Evolutionary conservation across 2,888 invertebrate genomes (phyloP).

Genomic region (Caenorhabditis afra): DNA sequence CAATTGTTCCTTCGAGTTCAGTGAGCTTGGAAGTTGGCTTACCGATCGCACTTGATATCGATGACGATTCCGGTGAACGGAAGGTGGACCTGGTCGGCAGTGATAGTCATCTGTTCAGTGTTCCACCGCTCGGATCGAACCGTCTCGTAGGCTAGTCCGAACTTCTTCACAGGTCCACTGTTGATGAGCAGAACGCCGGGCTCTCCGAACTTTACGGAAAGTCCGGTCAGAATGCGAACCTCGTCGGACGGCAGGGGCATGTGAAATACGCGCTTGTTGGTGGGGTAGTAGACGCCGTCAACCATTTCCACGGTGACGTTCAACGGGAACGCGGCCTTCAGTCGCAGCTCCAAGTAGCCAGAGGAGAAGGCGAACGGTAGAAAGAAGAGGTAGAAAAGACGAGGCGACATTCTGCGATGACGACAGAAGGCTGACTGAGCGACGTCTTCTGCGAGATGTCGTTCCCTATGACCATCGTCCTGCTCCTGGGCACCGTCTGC

Average conservation of each 20-base stretch:
- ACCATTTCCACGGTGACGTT: slow-evolving; percentile 15
- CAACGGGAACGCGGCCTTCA: slow-evolving; percentile 10
- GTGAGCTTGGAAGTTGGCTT: background rate
- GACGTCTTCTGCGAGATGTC: too few relatives aligned
- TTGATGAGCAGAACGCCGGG: slow-evolving; percentile 10
- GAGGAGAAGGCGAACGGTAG: background rate
- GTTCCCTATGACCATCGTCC: too few relatives aligned
- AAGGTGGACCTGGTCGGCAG: background rate
- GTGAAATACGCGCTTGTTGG: slow-evolving; percentile 2
- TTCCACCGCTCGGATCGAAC: slow-evolving; percentile 13
- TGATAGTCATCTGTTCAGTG: background rate
- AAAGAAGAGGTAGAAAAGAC: background rate
- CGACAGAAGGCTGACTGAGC: too few relatives aligned
- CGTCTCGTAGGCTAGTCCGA: background rate
- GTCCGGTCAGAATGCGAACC: background rate
- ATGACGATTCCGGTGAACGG: slow-evolving; percentile 31
- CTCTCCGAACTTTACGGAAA: slow-evolving; percentile 9
- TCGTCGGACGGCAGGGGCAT: background rate
- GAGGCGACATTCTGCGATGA: too few relatives aligned
- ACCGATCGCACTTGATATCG: slow-evolving; percentile 19
- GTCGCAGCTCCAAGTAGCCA: slow-evolving; percentile 15
- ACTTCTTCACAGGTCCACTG: slow-evolving; percentile 9
- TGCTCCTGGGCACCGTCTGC: too few relatives aligned
- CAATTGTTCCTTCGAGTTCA: too few relatives aligned
- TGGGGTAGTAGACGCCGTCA: slow-evolving; percentile 13